Conservation (phyloP, 2,888 invertebrate genomes). For the Plagodis dolabraria region DNA sequence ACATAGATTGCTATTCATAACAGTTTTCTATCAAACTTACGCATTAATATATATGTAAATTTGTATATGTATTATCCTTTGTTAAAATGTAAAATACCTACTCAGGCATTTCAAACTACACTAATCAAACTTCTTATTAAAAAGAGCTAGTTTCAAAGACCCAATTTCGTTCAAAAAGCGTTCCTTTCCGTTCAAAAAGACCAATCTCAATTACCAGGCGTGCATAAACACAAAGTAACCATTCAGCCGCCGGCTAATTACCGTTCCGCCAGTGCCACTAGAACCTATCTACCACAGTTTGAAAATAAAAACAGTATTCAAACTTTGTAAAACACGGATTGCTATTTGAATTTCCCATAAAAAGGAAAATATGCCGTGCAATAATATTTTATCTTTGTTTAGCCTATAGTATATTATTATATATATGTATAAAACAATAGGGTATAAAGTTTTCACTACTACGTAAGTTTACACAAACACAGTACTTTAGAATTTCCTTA, state of each 20-base stretch:
- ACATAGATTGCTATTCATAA: too few relatives aligned
- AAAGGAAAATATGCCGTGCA: background rate
- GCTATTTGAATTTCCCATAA: background rate
- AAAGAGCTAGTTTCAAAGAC: slow-evolving; percentile 18
- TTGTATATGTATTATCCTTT: background rate
- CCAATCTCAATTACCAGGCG: slow-evolving; percentile 53
- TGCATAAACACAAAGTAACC: slow-evolving; percentile 67
- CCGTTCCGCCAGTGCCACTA: slow-evolving; percentile 48
- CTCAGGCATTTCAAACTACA: background rate
- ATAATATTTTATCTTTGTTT: too few relatives aligned
- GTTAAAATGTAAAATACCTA: background rate
- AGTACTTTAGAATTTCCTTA: too few relatives aligned
- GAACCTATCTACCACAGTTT: slow-evolving; percentile 6
- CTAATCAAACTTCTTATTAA: slow-evolving; percentile 4
- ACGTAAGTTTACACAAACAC: too few relatives aligned
- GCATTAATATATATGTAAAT: too few relatives aligned
- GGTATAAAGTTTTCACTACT: too few relatives aligned
- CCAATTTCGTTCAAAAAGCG: slow-evolving; percentile 31
- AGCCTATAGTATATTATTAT: too few relatives aligned
- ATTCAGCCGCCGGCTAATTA: slow-evolving; percentile 63
- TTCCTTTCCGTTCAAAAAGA: slow-evolving; percentile 37
- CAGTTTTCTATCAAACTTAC: too few relatives aligned
- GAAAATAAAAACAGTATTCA: slow-evolving; percentile 3
- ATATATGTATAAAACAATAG: too few relatives aligned
- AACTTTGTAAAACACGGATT: background rate